A percentile compares a stretch with the other conserved stretches of the same genome.
Evolutionary conservation across 1,140 invertebrate genomes (phyloP).

Genomic region (Homalodisca vitripennis): DNA sequence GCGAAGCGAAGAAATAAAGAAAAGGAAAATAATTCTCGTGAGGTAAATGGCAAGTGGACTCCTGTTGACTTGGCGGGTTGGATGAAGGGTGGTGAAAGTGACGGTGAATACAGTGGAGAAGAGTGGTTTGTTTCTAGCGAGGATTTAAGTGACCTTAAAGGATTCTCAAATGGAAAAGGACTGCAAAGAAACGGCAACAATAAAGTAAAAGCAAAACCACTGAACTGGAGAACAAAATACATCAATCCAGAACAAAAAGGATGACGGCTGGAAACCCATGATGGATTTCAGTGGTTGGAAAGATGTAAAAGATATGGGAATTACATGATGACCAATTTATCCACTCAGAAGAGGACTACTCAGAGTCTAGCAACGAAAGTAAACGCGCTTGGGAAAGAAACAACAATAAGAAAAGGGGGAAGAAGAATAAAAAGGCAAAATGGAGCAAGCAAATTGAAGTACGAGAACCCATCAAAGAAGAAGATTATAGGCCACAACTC

Average conservation of each 20-base stretch:
- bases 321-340: too few relatives aligned
- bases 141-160: background rate
- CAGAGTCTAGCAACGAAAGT: too few relatives aligned
- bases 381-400: too few relatives aligned
- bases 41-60: background rate
- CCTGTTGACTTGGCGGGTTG: background rate
- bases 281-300: conserved; percentile 4
- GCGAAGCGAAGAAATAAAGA: background rate
- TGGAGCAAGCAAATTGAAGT: conserved; percentile 17
- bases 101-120: background rate
- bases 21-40: background rate
- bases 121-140: too few relatives aligned
- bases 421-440: background rate
- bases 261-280: conserved; percentile 5
- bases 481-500: too few relatives aligned
- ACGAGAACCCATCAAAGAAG: background rate
- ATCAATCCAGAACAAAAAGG: too few relatives aligned
- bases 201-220: background rate
- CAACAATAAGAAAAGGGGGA: background rate
- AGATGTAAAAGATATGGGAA: background rate
- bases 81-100: background rate
- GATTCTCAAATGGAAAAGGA: background rate
- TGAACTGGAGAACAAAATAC: too few relatives aligned
- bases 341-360: too few relatives aligned
- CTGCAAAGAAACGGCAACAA: background rate